Evolutionary conservation across 2,113 vertebrate genomes (phyloP).

Genomic region (Ranitomeya imitator): DNA sequence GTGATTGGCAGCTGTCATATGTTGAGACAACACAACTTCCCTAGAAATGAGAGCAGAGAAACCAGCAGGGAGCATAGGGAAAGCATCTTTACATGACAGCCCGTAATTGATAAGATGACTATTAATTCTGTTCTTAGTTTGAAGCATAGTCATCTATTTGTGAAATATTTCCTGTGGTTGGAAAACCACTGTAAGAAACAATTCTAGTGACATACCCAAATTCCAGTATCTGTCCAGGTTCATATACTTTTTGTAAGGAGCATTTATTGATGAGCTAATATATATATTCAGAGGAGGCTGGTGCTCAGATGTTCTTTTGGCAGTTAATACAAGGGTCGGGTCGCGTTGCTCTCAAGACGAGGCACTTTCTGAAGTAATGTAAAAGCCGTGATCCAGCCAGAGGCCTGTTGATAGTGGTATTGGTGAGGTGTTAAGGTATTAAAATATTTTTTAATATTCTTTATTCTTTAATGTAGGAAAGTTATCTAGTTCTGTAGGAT

Average conservation of each 20-base stretch:
- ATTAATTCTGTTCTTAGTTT: too few relatives aligned
- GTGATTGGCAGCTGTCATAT: too few relatives aligned
- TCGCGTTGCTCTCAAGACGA: background rate
- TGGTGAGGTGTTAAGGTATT: too few relatives aligned
- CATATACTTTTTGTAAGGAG: background rate
- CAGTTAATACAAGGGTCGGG: background rate
- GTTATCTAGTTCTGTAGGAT: background rate
- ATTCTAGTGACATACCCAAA: background rate
- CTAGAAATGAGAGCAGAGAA: too few relatives aligned
- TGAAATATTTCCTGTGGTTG: too few relatives aligned
- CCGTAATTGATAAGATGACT: too few relatives aligned
- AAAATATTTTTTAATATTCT: background rate
- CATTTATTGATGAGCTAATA: background rate
- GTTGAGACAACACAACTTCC: too few relatives aligned
- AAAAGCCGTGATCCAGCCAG: background rate
- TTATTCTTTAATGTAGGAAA: background rate
- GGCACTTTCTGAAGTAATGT: background rate
- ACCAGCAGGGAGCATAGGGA: too few relatives aligned
- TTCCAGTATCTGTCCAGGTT: background rate
- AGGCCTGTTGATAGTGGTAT: background rate
- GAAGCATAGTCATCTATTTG: too few relatives aligned
- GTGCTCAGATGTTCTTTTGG: background rate
- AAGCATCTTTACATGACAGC: too few relatives aligned
- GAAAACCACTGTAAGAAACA: background rate
- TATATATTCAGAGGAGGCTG: background rate